phyloP scores from a whole-genome alignment of 2,113 vertebrate genomes.

The Trichechus manatus region DNA sequence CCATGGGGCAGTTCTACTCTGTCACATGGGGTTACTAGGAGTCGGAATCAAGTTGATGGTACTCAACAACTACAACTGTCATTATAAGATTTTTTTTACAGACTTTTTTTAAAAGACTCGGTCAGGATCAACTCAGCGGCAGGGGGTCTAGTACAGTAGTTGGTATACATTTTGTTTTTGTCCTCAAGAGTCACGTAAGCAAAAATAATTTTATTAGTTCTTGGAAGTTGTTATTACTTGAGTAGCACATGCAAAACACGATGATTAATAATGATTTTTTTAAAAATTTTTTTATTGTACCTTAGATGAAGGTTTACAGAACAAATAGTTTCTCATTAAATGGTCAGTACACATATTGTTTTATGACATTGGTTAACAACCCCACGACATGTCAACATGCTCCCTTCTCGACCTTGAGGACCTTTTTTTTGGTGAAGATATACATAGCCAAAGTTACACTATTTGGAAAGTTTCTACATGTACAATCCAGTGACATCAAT shows the following conservation, averaged over 20 bases:
- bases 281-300: too few species aligned
- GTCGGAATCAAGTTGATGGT: background rate
- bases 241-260: background rate
- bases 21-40: background rate
- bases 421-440: too few species aligned
- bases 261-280: background rate
- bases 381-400: too few species aligned
- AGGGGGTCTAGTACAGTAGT: background rate
- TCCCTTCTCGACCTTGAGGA: too few species aligned
- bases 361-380: too few species aligned
- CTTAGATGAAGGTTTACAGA: too few species aligned
- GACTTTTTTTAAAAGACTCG: background rate
- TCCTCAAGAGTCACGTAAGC: background rate
- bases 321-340: too few species aligned
- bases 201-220: constrained; percentile 3
- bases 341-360: too few species aligned
- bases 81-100: background rate
- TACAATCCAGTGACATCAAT: too few species aligned
- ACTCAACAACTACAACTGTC: background rate
- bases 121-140: background rate
- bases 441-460: too few species aligned
- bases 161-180: background rate
- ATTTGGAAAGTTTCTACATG: too few species aligned
- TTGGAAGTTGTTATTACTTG: constrained; percentile 42
- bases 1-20: background rate